Base-by-base conservation (phyloP, 2,797 vertebrate genomes). In the Oophaga sylvatica region DNA sequence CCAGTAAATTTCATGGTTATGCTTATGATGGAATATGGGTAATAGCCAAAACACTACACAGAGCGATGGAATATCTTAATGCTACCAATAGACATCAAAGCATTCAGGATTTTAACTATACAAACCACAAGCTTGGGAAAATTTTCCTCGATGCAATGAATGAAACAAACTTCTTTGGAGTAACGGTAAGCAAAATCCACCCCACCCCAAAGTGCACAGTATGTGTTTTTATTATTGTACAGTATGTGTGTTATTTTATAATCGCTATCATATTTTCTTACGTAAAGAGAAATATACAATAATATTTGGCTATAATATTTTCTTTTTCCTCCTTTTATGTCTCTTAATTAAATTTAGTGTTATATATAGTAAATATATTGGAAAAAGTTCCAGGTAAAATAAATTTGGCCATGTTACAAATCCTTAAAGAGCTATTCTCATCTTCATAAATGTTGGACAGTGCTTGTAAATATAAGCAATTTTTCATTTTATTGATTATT, bases 21-120 rank as follows among this genome's bases (percentile, higher is more conserved):
- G 98, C 98, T 80, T 99, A 99, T 6, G 98, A 99, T 3, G 98
- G 98, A 91, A 99, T 99, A 93, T 99, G 98, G 98, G 98, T 99
- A 90, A 99, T 99, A 65, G 98, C 98, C 26, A 98, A 96, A 92
- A 99, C 98, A 0, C 91, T 99, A 22, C 97, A 97, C n/a, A 93
- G 97, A 17, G 97, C 98, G 87, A 98, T 98, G 96, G 97, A 98
- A 88, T 95, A 96, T 7, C 95, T 99, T 81, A 95, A 96, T 10
- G 89, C 95, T 76, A 97, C 96, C 91, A 96, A 97, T 85, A 93
- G 93, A 71, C 96, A 97, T 87, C 96, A 97, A 93, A 94, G 93
- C 88, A 96, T 96, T 93, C 97, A 97, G 91, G 97, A 99, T 93
- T 98, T 98, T 94, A 97, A 98, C 22, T 97, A 98, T 86, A 97